A percentile compares a stretch with the other conserved stretches of the same genome.
Evolutionary conservation across 2,888 invertebrate species (phyloP).

Genomic region (Tuta absoluta): DNA sequence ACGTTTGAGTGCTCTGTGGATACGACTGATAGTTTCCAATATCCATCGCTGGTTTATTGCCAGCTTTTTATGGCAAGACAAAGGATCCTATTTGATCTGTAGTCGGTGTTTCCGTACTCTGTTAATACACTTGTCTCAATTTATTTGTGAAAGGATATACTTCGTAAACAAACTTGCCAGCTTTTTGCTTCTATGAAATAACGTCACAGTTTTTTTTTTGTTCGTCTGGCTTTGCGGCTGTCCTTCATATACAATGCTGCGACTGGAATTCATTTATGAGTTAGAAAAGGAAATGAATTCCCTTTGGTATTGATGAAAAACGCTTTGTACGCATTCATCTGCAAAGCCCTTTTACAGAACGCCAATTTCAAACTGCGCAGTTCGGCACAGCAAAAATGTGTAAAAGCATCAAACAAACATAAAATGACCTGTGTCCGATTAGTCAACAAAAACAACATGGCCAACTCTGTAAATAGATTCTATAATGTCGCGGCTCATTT

Average conservation of each 20-base stretch:
- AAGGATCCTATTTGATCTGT: conserved; percentile 17
- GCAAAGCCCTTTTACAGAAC: not conserved
- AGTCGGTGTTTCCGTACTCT: not conserved
- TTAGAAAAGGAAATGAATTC: conserved; percentile 10
- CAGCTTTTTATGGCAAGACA: conserved; percentile 13
- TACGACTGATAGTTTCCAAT: conserved; percentile 17
- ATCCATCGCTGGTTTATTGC: conserved; percentile 13
- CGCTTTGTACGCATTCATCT: not conserved
- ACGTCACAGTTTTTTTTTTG: not conserved
- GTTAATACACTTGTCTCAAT: not conserved
- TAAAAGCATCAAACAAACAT: not conserved
- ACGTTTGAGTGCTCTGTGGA: conserved; percentile 3
- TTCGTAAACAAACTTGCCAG: too few relatives aligned
- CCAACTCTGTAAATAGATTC: not conserved
- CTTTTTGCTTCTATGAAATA: too few relatives aligned
- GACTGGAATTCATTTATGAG: conserved; percentile 1
- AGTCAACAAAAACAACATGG: not conserved
- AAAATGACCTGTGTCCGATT: not conserved
- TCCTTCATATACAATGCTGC: not conserved
- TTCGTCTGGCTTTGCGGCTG: not conserved
- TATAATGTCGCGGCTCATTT: conserved; percentile 17
- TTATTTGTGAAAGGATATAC: not conserved
- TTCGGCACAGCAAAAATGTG: not conserved
- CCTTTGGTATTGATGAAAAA: not conserved
- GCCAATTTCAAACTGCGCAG: conserved; percentile 2